A percentile compares a stretch with the other conserved stretches of the same genome.
These are phyloP conservation scores for Psilopsiagon aymara DNA, from an alignment of 2,113 vertebrate species.

Conservation along the genomic window DNA sequence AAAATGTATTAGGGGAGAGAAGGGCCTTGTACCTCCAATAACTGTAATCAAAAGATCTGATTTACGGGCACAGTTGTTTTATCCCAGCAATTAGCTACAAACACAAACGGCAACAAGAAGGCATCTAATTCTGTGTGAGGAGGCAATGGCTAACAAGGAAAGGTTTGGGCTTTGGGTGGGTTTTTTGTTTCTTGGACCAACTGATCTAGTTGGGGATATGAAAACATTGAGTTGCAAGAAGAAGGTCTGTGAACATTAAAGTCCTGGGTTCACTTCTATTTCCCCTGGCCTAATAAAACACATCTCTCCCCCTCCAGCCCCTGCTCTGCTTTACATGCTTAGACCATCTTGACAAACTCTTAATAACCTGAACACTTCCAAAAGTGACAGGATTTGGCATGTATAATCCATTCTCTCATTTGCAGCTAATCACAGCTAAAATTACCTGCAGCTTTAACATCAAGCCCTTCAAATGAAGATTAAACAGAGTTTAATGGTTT, in stretches of 20 bases:
- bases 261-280: background rate
- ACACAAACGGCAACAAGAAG: background rate
- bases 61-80: background rate
- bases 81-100: background rate
- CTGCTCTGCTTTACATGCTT: background rate
- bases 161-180: fast-evolving
- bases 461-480: background rate
- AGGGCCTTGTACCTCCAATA: background rate
- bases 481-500: background rate
- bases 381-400: background rate
- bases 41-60: background rate
- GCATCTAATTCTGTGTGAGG: background rate
- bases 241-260: background rate
- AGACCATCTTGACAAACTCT: background rate
- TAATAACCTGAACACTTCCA: background rate
- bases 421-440: background rate
- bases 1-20: background rate
- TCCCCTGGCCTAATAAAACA: background rate
- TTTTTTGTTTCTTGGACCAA: background rate
- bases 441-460: background rate
- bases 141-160: background rate
- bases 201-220: background rate
- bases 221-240: background rate
- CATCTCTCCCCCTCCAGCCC: background rate
- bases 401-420: background rate